These are phyloP conservation scores for Muntiacus reevesi DNA, from an alignment of 2,113 vertebrate genomes.

Conservation along the genomic window DNA sequence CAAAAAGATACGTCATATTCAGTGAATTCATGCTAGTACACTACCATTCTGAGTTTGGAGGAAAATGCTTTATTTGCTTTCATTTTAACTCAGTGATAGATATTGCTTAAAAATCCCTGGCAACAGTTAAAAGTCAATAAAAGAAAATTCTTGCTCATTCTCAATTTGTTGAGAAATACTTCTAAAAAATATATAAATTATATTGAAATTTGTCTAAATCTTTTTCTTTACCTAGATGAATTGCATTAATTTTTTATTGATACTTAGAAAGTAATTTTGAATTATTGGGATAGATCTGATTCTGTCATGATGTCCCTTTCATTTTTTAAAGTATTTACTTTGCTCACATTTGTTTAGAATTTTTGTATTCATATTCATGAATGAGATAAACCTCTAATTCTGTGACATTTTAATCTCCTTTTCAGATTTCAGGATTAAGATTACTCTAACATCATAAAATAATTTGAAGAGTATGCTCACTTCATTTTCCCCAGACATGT, in stretches of 20 bases:
- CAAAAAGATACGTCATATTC: neutral
- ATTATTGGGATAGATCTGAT: neutral
- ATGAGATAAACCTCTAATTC: neutral
- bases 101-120: neutral
- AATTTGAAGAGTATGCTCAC: neutral
- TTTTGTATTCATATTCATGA: neutral
- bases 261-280: neutral
- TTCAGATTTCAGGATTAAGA: neutral
- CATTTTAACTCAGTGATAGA: neutral
- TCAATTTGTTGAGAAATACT: neutral
- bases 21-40: neutral
- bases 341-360: neutral
- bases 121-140: neutral
- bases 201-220: neutral
- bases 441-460: neutral
- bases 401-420: neutral
- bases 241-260: neutral
- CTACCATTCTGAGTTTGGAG: neutral
- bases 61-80: neutral
- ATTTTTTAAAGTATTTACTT: neutral
- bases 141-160: neutral
- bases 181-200: neutral
- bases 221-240: neutral
- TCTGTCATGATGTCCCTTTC: neutral
- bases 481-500: neutral